These are phyloP conservation scores for Epiblema foenella DNA, from an alignment of 2,888 invertebrate genomes.

Conservation along the genomic window DNA sequence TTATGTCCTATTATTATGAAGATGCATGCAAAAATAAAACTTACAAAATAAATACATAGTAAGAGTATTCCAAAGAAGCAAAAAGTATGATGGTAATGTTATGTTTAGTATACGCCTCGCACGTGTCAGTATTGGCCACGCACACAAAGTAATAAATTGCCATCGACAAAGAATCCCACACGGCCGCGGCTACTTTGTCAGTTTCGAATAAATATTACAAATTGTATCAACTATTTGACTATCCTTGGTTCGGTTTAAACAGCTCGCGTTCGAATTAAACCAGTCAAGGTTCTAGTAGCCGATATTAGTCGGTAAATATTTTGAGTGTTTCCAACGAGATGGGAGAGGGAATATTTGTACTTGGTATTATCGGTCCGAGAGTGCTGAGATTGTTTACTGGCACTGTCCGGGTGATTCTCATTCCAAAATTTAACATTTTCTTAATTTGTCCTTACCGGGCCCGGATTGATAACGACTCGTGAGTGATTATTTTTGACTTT, in stretches of 20 bases:
- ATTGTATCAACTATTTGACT: conserved; percentile 49
- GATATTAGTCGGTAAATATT: conserved; percentile 48
- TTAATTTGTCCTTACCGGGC: too few relatives aligned
- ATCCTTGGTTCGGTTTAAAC: conserved; percentile 59
- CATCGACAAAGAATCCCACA: conserved; percentile 37
- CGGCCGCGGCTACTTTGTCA: conserved; percentile 33
- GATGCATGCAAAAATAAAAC: conserved; percentile 7
- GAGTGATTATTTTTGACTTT: too few relatives aligned
- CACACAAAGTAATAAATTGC: conserved; percentile 45
- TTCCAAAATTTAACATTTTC: too few relatives aligned
- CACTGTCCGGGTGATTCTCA: too few relatives aligned
- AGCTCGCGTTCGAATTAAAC: conserved; percentile 50
- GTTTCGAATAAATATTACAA: conserved; percentile 50
- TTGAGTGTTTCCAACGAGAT: conserved; percentile 45
- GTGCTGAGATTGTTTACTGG: conserved; percentile 46
- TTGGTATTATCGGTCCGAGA: conserved; percentile 49
- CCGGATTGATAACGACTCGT: too few relatives aligned
- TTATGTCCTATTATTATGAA: conserved; percentile 4
- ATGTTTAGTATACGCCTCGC: conserved; percentile 26
- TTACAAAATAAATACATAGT: conserved; percentile 2
- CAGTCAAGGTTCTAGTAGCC: conserved; percentile 50
- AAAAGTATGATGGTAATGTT: conserved; percentile 12
- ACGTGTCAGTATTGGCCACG: conserved; percentile 45
- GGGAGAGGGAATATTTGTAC: conserved; percentile 52
- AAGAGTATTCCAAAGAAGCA: conserved; percentile 1